phyloP scores from a whole-genome alignment of 1,140 invertebrate genomes.

The Platyscapa corneri region DNA sequence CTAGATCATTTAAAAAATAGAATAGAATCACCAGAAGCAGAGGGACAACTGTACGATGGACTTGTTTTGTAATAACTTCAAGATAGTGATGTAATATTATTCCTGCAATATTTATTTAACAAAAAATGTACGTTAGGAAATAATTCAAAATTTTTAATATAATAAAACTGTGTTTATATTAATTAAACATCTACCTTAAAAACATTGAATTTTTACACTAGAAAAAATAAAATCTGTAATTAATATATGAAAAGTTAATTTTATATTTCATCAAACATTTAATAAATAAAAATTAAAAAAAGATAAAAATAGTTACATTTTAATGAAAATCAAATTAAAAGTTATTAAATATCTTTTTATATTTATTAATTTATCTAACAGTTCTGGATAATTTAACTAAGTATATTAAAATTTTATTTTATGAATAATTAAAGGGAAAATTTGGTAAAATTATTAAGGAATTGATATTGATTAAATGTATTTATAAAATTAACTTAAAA shows the following conservation, averaged over 20 bases:
- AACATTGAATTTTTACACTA: no score
- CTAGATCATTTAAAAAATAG: conserved; percentile 82
- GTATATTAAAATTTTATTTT: background rate
- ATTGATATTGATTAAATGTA: conserved; percentile 15
- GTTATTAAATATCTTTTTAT: background rate
- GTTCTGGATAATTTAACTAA: no score
- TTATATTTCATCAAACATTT: no score
- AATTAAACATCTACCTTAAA: background rate
- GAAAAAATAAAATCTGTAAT: no score
- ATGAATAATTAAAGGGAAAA: background rate
- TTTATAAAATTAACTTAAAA: conserved; percentile 22
- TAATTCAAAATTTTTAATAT: background rate
- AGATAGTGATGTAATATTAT: conserved; percentile 14
- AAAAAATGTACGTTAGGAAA: conserved; percentile 16
- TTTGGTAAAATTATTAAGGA: background rate
- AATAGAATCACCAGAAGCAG: conserved; percentile 72
- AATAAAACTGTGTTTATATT: background rate
- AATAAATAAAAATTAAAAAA: no score
- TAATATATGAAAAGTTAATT: no score
- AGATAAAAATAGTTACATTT: background rate
- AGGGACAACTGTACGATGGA: conserved; percentile 79
- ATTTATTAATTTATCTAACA: no score
- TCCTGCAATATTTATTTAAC: conserved; percentile 36
- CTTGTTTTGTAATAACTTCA: conserved; percentile 70
- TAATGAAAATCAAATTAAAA: background rate